Conservation (phyloP, 2,113 vertebrate species). For the Barbus barbus region DNA sequence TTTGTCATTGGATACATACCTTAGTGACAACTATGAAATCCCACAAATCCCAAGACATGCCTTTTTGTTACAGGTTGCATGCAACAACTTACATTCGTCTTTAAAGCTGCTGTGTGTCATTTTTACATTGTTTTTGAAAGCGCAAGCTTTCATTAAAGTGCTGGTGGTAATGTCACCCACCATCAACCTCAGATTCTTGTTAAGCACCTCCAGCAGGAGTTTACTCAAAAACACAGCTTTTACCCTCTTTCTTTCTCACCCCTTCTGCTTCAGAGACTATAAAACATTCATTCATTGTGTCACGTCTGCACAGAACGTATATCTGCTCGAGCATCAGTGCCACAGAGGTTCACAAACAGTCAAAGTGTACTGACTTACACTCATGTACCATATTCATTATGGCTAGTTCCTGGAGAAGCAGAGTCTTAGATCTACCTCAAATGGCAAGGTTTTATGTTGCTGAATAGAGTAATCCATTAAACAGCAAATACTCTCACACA, state of each 20-base stretch:
- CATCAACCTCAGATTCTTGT: neutral
- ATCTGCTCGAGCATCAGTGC: slow-evolving; percentile 10
- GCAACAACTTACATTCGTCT: neutral
- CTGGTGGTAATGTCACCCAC: neutral
- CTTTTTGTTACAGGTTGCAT: too few species aligned
- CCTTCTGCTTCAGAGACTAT: slow-evolving; percentile 7
- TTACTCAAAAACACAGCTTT: neutral
- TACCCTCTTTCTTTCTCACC: neutral
- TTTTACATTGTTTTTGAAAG: neutral
- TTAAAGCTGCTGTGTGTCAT: neutral
- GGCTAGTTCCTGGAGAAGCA: neutral
- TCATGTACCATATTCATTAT: neutral
- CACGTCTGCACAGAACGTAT: neutral
- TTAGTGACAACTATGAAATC: neutral
- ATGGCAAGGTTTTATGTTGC: slow-evolving; percentile 5
- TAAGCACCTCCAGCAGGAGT: neutral
- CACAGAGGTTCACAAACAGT: neutral
- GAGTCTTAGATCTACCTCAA: too few species aligned
- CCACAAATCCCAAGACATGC: neutral
- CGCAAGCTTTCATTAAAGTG: neutral
- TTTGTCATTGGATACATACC: neutral
- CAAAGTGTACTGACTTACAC: slow-evolving; percentile 5
- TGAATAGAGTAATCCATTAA: neutral
- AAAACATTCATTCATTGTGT: slow-evolving; percentile 7
- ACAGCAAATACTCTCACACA: neutral